Evolutionary conservation across 2,888 invertebrate genomes (phyloP).

Genomic region (Protodeltote pygarga): DNA sequence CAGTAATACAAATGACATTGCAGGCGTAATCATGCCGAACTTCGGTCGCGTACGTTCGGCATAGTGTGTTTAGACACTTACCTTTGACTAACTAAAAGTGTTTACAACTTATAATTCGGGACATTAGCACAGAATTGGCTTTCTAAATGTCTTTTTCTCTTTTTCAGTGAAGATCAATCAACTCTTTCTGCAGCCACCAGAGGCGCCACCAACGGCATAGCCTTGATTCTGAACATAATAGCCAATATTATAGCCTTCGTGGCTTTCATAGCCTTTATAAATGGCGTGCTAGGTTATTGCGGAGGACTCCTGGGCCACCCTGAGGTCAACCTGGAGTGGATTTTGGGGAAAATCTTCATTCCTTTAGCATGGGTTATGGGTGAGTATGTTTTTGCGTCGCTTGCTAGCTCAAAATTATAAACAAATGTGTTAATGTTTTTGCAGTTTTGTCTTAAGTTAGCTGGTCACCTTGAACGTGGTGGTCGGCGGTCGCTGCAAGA

Average conservation of each 20-base stretch:
- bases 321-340: slow-evolving; percentile 89
- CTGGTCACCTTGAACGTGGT: no score
- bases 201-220: slow-evolving; percentile 94
- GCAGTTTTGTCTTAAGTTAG: no score
- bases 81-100: no score
- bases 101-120: no score
- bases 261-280: slow-evolving; percentile 94
- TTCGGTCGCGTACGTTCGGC: no score
- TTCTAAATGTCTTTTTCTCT: background rate
- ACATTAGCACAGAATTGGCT: no score
- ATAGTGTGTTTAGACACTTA: no score
- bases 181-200: slow-evolving; percentile 96
- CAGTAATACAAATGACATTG: no score
- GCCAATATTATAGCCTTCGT: slow-evolving; percentile 97
- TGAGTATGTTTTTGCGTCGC: no score
- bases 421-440: no score
- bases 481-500: no score
- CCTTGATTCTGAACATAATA: slow-evolving; percentile 94
- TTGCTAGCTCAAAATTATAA: no score
- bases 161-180: slow-evolving; percentile 91
- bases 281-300: slow-evolving; percentile 93
- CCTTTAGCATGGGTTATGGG: slow-evolving; percentile 97
- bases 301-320: slow-evolving; percentile 92
- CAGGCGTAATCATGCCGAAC: background rate
- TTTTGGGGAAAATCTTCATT: slow-evolving; percentile 95